Conservation (phyloP, 2,113 vertebrate species). For the Numida meleagris region DNA sequence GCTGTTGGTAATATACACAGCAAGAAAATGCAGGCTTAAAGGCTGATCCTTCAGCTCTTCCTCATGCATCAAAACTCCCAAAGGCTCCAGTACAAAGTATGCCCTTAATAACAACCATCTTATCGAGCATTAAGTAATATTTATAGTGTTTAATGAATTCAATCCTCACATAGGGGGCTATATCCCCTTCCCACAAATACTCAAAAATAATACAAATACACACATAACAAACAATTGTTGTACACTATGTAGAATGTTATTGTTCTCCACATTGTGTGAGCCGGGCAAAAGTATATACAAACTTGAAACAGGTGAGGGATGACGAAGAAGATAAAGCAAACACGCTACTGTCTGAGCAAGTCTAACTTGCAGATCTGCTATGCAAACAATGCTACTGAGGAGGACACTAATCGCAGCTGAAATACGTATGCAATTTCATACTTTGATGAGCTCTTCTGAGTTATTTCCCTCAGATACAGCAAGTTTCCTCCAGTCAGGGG, state of each 20-base stretch:
- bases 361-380: constrained; percentile 47
- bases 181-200: background rate
- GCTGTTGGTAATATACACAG: background rate
- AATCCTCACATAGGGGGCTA: background rate
- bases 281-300: background rate
- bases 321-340: constrained; percentile 1
- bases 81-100: background rate
- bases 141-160: background rate
- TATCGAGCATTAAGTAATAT: background rate
- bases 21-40: background rate
- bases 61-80: background rate
- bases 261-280: background rate
- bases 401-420: background rate
- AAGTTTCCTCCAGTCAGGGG: background rate
- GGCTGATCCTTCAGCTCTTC: background rate
- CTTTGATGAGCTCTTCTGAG: background rate
- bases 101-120: background rate
- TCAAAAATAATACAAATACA: background rate
- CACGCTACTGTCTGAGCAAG: constrained; percentile 45
- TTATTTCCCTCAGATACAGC: background rate
- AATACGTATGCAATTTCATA: background rate
- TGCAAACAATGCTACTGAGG: constrained; percentile 1
- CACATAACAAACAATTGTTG: background rate
- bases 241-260: background rate
- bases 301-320: background rate